Percentiles rank a stretch among this genome's conserved stretches.
Conservation (phyloP, 1,140 invertebrate genomes). For the Zophobas atratus region DNA sequence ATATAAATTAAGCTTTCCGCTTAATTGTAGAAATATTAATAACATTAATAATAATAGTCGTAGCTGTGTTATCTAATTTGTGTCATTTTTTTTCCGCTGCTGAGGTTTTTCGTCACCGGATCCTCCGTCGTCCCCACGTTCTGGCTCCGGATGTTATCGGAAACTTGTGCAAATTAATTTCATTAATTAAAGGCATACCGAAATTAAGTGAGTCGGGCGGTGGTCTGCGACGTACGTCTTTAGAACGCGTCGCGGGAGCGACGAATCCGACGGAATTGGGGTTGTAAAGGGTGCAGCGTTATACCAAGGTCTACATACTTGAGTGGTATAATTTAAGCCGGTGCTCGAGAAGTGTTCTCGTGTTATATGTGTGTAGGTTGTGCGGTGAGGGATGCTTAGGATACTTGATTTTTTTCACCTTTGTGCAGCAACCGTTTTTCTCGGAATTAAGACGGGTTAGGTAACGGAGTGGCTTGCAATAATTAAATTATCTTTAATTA, state of each 20-base stretch:
- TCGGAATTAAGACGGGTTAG: constrained; percentile 24
- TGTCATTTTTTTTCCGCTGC: neutral
- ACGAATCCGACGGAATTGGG: neutral
- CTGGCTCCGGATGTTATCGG: constrained; percentile 56
- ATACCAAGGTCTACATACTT: constrained; percentile 10
- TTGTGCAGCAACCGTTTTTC: neutral
- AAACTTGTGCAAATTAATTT: constrained; percentile 63
- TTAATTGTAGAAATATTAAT: too few relatives aligned
- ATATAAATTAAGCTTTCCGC: too few relatives aligned
- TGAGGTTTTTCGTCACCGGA: neutral
- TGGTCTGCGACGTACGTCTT: neutral
- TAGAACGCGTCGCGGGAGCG: neutral
- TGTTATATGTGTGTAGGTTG: neutral
- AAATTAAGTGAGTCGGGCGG: constrained; percentile 52
- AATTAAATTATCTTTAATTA: constrained; percentile 57
- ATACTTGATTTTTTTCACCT: neutral
- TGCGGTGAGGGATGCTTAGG: neutral
- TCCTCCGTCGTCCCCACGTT: neutral
- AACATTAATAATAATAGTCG: too few relatives aligned
- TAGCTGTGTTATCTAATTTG: too few relatives aligned
- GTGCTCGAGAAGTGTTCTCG: constrained; percentile 7
- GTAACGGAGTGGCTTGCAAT: constrained; percentile 50
- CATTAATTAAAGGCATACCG: constrained; percentile 61
- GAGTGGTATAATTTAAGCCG: constrained; percentile 7
- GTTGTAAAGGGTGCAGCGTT: neutral